A percentile compares a stretch with the other conserved stretches of the same genome.
These are phyloP conservation scores for Orbicella faveolata DNA, from an alignment of 64 coral and sea anemone genomes.

Conservation along the genomic window DNA sequence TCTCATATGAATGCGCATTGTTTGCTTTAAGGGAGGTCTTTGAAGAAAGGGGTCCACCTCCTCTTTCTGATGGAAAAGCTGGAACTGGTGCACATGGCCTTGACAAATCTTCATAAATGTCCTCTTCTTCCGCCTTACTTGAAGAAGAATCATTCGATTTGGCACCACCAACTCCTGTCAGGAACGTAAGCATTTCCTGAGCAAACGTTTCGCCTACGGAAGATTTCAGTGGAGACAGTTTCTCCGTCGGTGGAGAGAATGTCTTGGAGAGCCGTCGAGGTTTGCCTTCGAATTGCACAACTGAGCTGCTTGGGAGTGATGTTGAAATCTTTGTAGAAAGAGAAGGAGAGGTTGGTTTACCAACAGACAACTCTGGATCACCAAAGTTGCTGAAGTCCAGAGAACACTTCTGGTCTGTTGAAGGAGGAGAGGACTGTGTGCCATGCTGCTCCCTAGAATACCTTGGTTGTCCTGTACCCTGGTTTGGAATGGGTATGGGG, in stretches of 20 bases:
- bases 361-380: background rate
- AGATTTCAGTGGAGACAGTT: background rate
- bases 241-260: background rate
- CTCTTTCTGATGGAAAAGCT: background rate
- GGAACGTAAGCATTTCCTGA: background rate
- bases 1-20: constrained; percentile 10
- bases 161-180: background rate
- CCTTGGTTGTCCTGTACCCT: background rate
- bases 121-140: background rate
- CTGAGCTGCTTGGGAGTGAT: background rate
- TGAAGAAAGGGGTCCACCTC: background rate
- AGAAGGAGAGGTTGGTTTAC: background rate
- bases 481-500: constrained; percentile 35
- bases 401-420: background rate
- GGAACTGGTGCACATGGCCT: background rate
- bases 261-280: background rate
- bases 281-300: background rate
- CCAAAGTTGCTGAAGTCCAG: constrained; percentile 5
- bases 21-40: background rate
- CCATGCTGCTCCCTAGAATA: background rate
- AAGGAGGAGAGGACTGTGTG: background rate
- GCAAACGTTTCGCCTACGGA: background rate
- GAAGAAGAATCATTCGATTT: background rate
- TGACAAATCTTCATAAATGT: constrained; percentile 22
- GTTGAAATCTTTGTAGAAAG: background rate